Evolutionary conservation across 2,113 vertebrate species (phyloP).

Genomic region (Donacobius atricapilla): DNA sequence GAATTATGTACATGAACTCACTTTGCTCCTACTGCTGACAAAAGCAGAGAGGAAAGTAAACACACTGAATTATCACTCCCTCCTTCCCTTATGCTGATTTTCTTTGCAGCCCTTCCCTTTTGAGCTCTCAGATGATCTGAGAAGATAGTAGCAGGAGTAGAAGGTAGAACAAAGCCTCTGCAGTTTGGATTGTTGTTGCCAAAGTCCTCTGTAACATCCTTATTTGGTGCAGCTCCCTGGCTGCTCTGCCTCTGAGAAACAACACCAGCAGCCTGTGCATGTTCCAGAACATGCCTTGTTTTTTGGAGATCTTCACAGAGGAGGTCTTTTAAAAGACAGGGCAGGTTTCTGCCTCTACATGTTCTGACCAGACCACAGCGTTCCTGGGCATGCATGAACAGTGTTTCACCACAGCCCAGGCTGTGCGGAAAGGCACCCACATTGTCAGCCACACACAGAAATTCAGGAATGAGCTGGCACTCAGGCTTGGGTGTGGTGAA

Average conservation of each 20-base stretch:
- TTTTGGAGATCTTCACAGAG: background rate
- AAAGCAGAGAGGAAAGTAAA: background rate
- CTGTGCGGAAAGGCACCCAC: background rate
- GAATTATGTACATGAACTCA: background rate
- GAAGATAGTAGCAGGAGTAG: background rate
- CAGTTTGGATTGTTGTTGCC: background rate
- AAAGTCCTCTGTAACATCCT: background rate
- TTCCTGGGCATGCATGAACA: background rate
- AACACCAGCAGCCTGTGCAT: background rate
- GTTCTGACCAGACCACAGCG: background rate
- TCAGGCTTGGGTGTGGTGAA: background rate
- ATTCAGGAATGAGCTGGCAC: background rate
- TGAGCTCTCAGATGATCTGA: background rate
- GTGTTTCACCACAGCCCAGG: background rate
- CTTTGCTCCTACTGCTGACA: background rate
- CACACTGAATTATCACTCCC: background rate
- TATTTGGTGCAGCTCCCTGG: background rate
- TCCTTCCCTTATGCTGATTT: background rate
- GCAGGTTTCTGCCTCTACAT: background rate
- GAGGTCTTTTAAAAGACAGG: background rate
- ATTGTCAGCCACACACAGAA: background rate
- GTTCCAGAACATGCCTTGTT: background rate
- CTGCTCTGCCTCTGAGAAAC: background rate
- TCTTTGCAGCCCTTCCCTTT: background rate
- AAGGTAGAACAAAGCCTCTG: background rate